These are phyloP conservation scores for Phthorimaea operculella DNA, from an alignment of 1,140 invertebrate species.

Conservation along the genomic window DNA sequence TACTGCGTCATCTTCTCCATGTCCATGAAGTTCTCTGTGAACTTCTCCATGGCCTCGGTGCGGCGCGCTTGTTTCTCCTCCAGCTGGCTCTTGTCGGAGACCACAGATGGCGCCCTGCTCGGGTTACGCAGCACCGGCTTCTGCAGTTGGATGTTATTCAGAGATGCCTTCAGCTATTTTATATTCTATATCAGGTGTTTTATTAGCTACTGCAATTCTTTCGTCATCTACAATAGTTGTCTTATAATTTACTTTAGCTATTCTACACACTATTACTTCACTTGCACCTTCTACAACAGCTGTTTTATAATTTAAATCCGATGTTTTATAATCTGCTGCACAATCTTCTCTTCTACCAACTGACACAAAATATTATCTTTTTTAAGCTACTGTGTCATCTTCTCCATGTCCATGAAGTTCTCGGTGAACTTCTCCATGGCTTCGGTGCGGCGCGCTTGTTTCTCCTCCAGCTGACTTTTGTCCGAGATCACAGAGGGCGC, in stretches of 20 bases:
- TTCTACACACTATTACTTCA: no score
- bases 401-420: slow-evolving; percentile 51
- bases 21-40: slow-evolving; percentile 49
- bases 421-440: no score
- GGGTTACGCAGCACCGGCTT: slow-evolving; percentile 55
- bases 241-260: no score
- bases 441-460: slow-evolving; percentile 20
- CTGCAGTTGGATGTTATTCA: slow-evolving; percentile 54
- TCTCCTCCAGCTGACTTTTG: slow-evolving; percentile 18
- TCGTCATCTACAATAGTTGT: no score
- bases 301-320: no score
- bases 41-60: slow-evolving; percentile 27
- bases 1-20: slow-evolving; percentile 40
- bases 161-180: slow-evolving; percentile 47
- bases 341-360: no score
- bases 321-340: no score
- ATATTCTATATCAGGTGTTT: no score
- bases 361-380: no score
- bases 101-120: slow-evolving; percentile 42
- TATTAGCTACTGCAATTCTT: no score
- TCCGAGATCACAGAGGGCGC: slow-evolving; percentile 35
- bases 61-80: slow-evolving; percentile 24
- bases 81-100: slow-evolving; percentile 17
- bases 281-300: no score
- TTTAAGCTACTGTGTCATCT: slow-evolving; percentile 29